phyloP scores from a whole-genome alignment of 1,140 invertebrate species.

The Aphelinus certus region DNA sequence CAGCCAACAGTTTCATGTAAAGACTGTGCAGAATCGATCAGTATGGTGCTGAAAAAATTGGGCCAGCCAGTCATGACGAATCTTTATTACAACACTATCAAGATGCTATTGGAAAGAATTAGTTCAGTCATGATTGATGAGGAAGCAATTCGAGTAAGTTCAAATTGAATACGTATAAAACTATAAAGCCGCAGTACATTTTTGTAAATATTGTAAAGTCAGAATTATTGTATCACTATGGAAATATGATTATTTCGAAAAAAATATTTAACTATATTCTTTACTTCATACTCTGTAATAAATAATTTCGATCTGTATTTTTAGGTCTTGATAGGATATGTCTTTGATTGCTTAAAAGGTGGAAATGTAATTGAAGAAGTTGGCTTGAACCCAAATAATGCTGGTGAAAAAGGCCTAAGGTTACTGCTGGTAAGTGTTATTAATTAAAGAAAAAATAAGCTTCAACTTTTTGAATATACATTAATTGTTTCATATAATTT shows the following conservation, averaged over 20 bases:
- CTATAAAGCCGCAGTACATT: not conserved
- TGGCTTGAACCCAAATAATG: constrained; percentile 80
- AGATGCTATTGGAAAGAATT: constrained; percentile 91
- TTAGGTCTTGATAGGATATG: constrained; percentile 63
- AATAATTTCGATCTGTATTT: constrained; percentile 16
- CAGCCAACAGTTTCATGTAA: constrained; percentile 89
- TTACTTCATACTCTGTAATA: constrained; percentile 5
- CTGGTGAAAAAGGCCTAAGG: constrained; percentile 83
- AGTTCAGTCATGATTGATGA: constrained; percentile 96
- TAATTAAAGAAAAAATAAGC: constrained; percentile 17
- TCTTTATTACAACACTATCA: constrained; percentile 94
- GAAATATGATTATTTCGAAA: not conserved
- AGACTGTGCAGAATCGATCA: constrained; percentile 84
- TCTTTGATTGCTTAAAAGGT: constrained; percentile 73
- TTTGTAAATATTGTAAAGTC: constrained; percentile 2
- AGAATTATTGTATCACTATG: constrained; percentile 4
- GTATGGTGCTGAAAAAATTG: constrained; percentile 88
- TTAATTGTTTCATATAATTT: constrained; percentile 42
- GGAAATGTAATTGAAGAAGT: constrained; percentile 78
- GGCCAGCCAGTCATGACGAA: constrained; percentile 94
- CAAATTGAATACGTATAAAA: not conserved
- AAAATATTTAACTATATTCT: constrained; percentile 9
- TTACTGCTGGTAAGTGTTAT: constrained; percentile 72
- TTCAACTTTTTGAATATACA: constrained; percentile 29
- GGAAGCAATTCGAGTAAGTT: constrained; percentile 75